phyloP scores from a whole-genome alignment of 2,888 invertebrate species.

The Apotomis betuletana region DNA sequence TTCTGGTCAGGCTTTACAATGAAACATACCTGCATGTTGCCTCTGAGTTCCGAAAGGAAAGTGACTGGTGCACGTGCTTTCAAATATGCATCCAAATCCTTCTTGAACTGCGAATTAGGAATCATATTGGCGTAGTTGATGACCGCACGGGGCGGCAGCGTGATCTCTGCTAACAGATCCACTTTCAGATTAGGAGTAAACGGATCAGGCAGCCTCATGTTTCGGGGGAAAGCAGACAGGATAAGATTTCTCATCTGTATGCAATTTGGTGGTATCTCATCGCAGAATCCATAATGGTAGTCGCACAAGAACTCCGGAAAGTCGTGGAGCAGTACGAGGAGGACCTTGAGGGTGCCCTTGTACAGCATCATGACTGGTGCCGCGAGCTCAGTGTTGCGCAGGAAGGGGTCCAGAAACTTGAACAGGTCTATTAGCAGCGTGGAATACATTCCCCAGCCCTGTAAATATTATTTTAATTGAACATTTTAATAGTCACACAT shows the following conservation, averaged over 20 bases:
- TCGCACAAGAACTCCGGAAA: constrained; percentile 99
- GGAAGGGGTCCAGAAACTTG: constrained; percentile 97
- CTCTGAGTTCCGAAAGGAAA: constrained; percentile 95
- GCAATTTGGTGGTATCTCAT: constrained; percentile 99
- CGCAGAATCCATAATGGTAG: constrained; percentile 99
- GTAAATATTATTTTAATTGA: constrained; percentile 46
- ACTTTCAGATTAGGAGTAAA: constrained; percentile 98
- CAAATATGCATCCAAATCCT: constrained; percentile 98
- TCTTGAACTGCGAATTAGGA: constrained; percentile 94
- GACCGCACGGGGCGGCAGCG: constrained; percentile 93
- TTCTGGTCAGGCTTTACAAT: too few relatives aligned
- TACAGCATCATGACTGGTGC: constrained; percentile 97
- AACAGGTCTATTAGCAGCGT: constrained; percentile 97
- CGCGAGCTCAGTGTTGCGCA: constrained; percentile 97
- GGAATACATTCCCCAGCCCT: constrained; percentile 98
- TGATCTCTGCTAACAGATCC: constrained; percentile 94
- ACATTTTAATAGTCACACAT: not conserved
- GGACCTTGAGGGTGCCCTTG: constrained; percentile 96
- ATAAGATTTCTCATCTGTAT: constrained; percentile 99
- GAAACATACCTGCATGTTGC: constrained; percentile 89
- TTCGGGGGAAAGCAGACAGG: constrained; percentile 98
- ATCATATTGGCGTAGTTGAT: constrained; percentile 94
- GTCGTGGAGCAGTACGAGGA: constrained; percentile 97
- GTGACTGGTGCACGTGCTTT: constrained; percentile 97
- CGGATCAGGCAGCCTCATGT: constrained; percentile 99